A percentile compares a stretch with the other conserved stretches of the same genome.
Evolutionary conservation across 2,113 vertebrate species (phyloP).

Genomic region (Triplophysa siluroides): DNA sequence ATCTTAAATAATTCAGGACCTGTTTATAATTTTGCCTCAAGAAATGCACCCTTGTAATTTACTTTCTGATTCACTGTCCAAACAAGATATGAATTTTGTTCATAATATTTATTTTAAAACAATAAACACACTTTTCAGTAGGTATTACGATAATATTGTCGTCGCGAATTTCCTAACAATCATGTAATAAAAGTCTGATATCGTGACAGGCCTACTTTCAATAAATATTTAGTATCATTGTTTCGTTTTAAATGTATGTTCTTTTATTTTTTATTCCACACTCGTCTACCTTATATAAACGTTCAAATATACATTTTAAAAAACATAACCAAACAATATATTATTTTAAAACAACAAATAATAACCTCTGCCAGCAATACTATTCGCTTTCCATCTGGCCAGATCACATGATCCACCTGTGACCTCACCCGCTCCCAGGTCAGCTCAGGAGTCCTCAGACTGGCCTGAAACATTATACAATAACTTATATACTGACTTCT

Average conservation of each 20-base stretch:
- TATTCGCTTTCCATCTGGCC: conserved; percentile 97
- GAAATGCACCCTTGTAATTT: too few relatives aligned
- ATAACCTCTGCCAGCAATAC: conserved; percentile 93
- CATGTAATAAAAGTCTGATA: too few relatives aligned
- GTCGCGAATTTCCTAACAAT: too few relatives aligned
- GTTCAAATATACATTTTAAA: background rate
- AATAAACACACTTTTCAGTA: too few relatives aligned
- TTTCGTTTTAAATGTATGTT: background rate
- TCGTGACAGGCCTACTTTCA: too few relatives aligned
- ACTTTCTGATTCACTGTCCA: too few relatives aligned
- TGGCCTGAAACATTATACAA: conserved; percentile 75
- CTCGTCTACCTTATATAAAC: background rate
- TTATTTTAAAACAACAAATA: background rate
- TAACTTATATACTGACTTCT: background rate
- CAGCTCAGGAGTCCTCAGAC: conserved; percentile 92
- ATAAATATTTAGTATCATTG: too few relatives aligned
- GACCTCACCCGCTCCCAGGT: conserved; percentile 98
- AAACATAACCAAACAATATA: background rate
- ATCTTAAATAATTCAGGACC: too few relatives aligned
- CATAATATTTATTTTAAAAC: too few relatives aligned
- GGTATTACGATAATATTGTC: too few relatives aligned
- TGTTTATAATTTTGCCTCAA: too few relatives aligned
- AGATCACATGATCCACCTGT: conserved; percentile 98
- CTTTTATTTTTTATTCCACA: background rate
- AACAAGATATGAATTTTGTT: too few relatives aligned